Base-by-base conservation (phyloP, 37 sponge, comb jelly and placozoan genomes). In the Spongilla lacustris region DNA sequence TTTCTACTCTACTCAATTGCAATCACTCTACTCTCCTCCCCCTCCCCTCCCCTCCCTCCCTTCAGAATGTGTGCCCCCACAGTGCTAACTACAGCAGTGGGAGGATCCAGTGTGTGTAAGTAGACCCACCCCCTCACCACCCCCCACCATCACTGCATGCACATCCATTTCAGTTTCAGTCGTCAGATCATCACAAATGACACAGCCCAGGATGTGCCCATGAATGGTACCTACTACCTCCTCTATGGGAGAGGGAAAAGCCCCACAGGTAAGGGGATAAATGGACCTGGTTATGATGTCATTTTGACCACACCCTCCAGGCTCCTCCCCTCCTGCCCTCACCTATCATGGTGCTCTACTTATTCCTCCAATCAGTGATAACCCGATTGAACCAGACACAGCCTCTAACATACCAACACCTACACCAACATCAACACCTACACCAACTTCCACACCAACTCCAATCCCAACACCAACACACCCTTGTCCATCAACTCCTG, bases 21-120 rank as follows among this genome's bases (percentile, higher is more conserved):
- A n/a, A n/a, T 41, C 36, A n/a, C n/a, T n/a, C n/a, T n/a, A n/a
- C n/a, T n/a, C n/a, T n/a, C 28, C 71, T 28, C 71, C 8, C 9
- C 4, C 9, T 69, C 71, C 71, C 71, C 8, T 9, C 71, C 9
- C 28, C 71, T 8, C 71, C 8, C 73, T 24, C 73, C 32, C 73
- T 72, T 21, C 32, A 58, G 58, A 58, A 58, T 58, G 58, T 58
- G 19, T 58, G 58, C 11, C 58, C 58, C 14, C 58, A 58, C 58
- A 58, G 58, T 58, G 58, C 58, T 58, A 58, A 17, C 58, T 58
- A 58, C 58, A 58, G 58, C 58, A 58, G 11, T 58, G 58, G 58
- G 58, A 58, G 58, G 58, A 58, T 58, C 58, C 58, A 58, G 58
- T 58, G 58, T 58, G 58, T 58, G 58, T 58, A 58, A 58, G 58